Conservation (phyloP, 2,113 vertebrate species). For the Accipiter virgatus region DNA sequence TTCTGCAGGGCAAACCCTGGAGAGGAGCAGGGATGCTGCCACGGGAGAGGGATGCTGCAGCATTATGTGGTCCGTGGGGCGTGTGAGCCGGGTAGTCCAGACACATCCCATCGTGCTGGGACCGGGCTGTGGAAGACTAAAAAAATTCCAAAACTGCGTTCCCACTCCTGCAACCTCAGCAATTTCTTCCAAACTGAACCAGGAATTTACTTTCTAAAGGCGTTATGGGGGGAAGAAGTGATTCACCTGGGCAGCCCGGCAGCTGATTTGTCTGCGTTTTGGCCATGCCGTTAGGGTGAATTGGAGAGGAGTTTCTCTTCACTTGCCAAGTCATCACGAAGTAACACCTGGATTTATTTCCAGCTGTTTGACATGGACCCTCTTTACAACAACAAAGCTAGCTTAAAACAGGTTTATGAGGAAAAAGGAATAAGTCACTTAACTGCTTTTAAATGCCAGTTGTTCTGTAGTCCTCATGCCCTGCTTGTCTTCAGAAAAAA, state of each 20-base stretch:
- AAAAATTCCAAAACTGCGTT: background rate
- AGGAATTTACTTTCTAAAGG: background rate
- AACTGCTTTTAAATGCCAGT: background rate
- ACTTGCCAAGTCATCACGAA: background rate
- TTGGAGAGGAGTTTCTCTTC: background rate
- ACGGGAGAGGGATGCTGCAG: background rate
- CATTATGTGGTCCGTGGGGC: fast-evolving
- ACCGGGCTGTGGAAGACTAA: background rate
- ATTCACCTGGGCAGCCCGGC: background rate
- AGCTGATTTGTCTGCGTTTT: background rate
- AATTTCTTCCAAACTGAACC: background rate
- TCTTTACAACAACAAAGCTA: background rate
- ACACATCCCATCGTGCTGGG: fast-evolving
- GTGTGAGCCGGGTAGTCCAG: background rate
- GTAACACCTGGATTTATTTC: background rate
- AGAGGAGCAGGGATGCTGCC: background rate
- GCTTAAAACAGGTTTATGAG: background rate
- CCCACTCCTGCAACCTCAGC: background rate
- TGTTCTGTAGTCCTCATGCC: background rate
- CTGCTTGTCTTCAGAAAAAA: background rate
- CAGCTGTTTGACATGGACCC: background rate
- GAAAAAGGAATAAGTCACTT: background rate
- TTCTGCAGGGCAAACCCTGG: background rate
- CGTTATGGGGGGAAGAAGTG: background rate
- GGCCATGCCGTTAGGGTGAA: fast-evolving